Base-by-base conservation (phyloP, 2,888 invertebrate genomes). In the Spodoptera picta region DNA sequence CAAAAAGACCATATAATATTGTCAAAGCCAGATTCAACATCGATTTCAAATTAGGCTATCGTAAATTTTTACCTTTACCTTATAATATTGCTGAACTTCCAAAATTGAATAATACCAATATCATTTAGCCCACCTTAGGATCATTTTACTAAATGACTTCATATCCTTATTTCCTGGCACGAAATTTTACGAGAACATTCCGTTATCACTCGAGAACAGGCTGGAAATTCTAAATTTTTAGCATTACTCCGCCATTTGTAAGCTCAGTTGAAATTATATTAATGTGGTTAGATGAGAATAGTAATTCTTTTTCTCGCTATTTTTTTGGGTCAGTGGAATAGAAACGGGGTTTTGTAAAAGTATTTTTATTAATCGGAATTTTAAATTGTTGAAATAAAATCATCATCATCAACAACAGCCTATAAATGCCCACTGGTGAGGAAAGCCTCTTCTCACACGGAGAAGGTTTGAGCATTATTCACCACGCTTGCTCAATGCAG, bases 131-230 rank as follows among this genome's bases (percentile, higher is more conserved):
- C 65, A 75, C 77, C 75, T 76, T 73, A 61, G 60, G 64, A 73
- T 70, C 70, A 75, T 76, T 76, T 58, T 56, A 45, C 43, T 27
- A 49, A 77, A 77, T 77, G 80, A 72, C 75, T 77, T 76, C 78
- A 81, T 72, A 78, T 77, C 68, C 75, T 77, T 75, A 79, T 82
- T 86, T 82, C 81, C 75, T 79, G 74, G 64, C 80, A 74, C 72
- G 75, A 79, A 73, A 81, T 86, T 87, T 88, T 84, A 88, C 77
- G 84, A 81, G 81, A 71, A 86, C 73, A 88, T 88, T 80, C 77
- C 69, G 83, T 83, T 88, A 89, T 89, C 89, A 69, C 68, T 45
- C 54, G 49, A 59, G 23, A 64, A 71, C 87, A 87, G 86, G 82
- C 85, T 77, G 62, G 65, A 70, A 80, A 77, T 77, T 80, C 69